These are phyloP conservation scores for Simalia tracyae DNA, from an alignment of 2,797 vertebrate genomes.

Conservation along the genomic window DNA sequence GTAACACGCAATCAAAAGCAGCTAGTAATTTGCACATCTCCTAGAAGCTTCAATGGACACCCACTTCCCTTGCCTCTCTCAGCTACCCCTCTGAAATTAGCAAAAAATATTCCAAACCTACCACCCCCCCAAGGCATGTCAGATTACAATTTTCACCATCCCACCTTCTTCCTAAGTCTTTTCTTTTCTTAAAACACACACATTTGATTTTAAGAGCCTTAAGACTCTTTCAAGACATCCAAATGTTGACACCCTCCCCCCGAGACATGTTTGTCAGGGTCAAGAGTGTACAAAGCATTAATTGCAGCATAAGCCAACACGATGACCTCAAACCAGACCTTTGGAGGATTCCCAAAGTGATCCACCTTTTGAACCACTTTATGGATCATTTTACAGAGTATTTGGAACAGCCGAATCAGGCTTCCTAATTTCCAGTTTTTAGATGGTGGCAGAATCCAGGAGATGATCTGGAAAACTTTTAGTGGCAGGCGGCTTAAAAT, in stretches of 20 bases:
- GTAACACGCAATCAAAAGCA: neutral
- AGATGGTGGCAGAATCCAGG: neutral
- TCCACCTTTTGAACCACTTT: neutral
- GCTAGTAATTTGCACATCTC: neutral
- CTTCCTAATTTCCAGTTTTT: neutral
- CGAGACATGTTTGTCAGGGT: neutral
- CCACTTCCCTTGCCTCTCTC: neutral
- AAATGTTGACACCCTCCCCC: neutral
- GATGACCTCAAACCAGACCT: neutral
- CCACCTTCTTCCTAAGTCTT: neutral
- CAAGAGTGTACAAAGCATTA: neutral
- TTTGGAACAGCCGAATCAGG: neutral
- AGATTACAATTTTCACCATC: neutral
- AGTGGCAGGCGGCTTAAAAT: neutral
- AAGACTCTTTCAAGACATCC: neutral
- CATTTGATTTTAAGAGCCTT: neutral
- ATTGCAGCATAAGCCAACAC: neutral
- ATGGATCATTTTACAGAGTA: neutral
- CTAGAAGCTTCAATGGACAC: neutral
- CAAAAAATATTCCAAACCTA: neutral
- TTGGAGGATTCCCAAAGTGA: neutral
- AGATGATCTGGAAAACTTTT: neutral
- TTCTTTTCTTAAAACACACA: neutral
- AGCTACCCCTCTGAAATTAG: neutral
- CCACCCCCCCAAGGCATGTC: neutral